These are phyloP conservation scores for Hirtodrosophila cameraria DNA, from an alignment of 2,888 invertebrate genomes.

Conservation along the genomic window DNA sequence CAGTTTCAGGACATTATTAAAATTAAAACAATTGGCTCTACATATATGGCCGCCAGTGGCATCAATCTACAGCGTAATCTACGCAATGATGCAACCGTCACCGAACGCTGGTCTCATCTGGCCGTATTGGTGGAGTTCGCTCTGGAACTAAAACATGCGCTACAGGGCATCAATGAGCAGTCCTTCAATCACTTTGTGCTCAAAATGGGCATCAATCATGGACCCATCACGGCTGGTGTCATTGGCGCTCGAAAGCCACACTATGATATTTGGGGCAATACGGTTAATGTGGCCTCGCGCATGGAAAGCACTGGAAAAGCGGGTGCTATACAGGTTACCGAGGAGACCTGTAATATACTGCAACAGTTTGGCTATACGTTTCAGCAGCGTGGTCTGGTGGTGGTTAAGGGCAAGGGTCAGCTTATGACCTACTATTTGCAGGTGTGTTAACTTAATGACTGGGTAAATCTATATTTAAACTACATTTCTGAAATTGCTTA, in stretches of 20 bases:
- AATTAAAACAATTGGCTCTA: constrained; percentile 97
- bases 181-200: constrained; percentile 97
- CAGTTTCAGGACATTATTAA: constrained; percentile 96
- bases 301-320: constrained; percentile 99
- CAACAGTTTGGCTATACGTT: constrained; percentile 95
- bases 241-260: constrained; percentile 97
- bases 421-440: constrained; percentile 96
- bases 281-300: constrained; percentile 97
- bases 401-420: constrained; percentile 98
- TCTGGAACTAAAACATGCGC: constrained; percentile 93
- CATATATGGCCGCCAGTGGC: constrained; percentile 98
- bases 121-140: constrained; percentile 95
- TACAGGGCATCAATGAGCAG: constrained; percentile 96
- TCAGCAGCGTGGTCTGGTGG: constrained; percentile 96
- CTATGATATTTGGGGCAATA: constrained; percentile 98
- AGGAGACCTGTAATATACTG: constrained; percentile 95
- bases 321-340: constrained; percentile 97
- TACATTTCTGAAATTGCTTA: too few relatives aligned
- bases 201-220: constrained; percentile 97
- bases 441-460: constrained; percentile 84
- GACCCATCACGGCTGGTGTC: constrained; percentile 97
- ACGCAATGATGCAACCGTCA: constrained; percentile 89
- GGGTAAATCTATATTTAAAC: too few relatives aligned
- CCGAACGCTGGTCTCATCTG: constrained; percentile 93
- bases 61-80: constrained; percentile 89